Evolutionary conservation across 2,797 vertebrate genomes (phyloP).

Genomic region (Rhinatrema bivittatum): DNA sequence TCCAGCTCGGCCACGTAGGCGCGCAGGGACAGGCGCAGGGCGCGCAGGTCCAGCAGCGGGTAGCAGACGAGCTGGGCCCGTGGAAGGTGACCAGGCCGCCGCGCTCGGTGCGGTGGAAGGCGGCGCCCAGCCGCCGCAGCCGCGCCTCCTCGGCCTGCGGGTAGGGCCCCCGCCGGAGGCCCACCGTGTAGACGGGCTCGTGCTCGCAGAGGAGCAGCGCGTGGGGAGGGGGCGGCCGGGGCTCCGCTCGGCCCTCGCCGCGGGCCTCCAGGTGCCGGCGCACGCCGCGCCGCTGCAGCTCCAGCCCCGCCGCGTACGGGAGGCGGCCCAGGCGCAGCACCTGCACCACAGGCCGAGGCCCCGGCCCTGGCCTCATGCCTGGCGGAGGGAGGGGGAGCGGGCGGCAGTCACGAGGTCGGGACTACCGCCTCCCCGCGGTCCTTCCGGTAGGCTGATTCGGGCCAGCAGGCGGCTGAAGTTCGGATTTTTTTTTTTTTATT

Average conservation of each 20-base stretch:
- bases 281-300: conserved; percentile 60
- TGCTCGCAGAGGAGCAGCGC: conserved; percentile 76
- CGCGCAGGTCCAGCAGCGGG: too few species aligned
- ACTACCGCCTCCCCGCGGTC: not conserved
- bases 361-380: too few species aligned
- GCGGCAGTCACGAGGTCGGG: not conserved
- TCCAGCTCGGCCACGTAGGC: conserved; percentile 65
- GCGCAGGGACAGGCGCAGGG: too few species aligned
- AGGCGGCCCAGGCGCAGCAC: conserved; percentile 60
- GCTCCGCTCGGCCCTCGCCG: conserved; percentile 16
- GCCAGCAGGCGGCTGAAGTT: too few species aligned
- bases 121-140: conserved; percentile 63
- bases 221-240: conserved; percentile 15
- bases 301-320: conserved; percentile 53
- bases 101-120: conserved; percentile 60
- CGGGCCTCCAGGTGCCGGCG: too few species aligned
- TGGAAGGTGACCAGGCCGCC: conserved; percentile 87
- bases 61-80: conserved; percentile 83
- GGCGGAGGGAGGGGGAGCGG: not conserved
- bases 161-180: conserved; percentile 63
- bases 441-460: not conserved
- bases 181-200: conserved; percentile 69
- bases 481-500: too few species aligned
- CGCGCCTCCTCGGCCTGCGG: conserved; percentile 34
- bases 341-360: conserved; percentile 33